phyloP scores from a whole-genome alignment of 2,797 vertebrate genomes.

The Peromyscus eremicus region DNA sequence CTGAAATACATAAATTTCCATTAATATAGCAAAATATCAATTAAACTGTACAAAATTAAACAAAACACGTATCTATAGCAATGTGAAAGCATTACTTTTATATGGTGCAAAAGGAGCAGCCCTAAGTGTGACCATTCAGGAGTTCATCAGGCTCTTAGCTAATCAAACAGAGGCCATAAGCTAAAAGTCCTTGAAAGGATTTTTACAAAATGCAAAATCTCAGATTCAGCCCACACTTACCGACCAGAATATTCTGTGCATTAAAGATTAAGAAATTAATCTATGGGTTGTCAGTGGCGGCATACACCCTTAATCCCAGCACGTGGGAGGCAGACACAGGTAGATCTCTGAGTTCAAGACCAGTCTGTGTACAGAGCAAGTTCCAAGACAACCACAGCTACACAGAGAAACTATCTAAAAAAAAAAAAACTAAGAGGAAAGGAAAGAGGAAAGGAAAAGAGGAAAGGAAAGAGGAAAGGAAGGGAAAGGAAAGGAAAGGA shows the following conservation, averaged over 20 bases:
- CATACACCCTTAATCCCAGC: neutral
- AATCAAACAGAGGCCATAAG: neutral
- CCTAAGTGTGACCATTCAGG: neutral
- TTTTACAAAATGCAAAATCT: conserved; percentile 41
- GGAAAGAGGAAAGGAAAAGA: no score
- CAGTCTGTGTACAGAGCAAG: neutral
- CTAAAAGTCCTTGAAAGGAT: neutral
- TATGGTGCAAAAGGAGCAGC: neutral
- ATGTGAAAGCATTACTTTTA: conserved; percentile 19
- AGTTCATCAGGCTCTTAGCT: neutral
- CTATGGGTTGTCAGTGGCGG: no score
- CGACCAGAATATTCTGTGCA: conserved; percentile 32
- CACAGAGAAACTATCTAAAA: neutral
- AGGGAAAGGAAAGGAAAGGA: no score
- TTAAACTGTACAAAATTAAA: neutral
- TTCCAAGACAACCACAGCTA: neutral
- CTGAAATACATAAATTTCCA: neutral
- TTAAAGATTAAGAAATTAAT: conserved; percentile 35
- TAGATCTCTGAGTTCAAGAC: neutral
- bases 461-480: no score
- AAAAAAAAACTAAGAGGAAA: neutral
- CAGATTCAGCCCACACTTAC: neutral
- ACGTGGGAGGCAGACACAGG: neutral
- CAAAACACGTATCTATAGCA: neutral
- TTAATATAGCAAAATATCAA: conserved; percentile 57